Base-by-base conservation (phyloP, 2,888 invertebrate genomes). In the Meganola albula region DNA sequence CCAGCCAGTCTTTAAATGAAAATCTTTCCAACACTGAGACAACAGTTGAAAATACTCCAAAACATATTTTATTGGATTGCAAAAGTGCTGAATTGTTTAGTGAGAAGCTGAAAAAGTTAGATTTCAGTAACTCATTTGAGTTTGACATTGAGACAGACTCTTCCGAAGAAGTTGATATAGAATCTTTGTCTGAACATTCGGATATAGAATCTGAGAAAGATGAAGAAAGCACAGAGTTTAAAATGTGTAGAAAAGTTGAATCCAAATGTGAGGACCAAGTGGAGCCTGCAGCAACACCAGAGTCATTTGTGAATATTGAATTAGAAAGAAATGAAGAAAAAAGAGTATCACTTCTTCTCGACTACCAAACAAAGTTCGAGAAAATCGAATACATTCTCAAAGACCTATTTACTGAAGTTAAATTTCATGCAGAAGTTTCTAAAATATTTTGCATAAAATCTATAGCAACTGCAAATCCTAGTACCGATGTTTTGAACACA, bases 401-500 rank as follows among this genome's bases (percentile, higher is more conserved):
- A 34, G 74, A 79, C 16, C 24, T 85, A 11, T 48, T 85, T 0
- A 44, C 63, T 0, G 82, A 85, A 25, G 82, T 84, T 33, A 70
- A 76, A 34, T 85, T 82, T 27, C 82, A 83, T 31, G 77, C 84
- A 37, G 77, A 84, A 42, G 75, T 84, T 0, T 79, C 84, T 0
- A 84, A 82, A 55, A 53, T 84, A 1, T 83, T 84, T 14, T 61
- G 67, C 1, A 58, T 54, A 8, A 65, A 61, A 9, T 64, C 77
- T 2, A 35, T 71, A n/a, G 58, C 68, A 0, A 60, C 64, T 0
- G 48, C 66, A 2, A 20, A 64, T 1, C 59, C 74, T 1, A 58
- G 51, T 0, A 52, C 59, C 1, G 61, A 75, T 34, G 34, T 65
- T 1, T 37, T 45, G 1, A 63, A 63, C 5, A 50, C 63, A 4